phyloP scores from a whole-genome alignment of 30 jellyfish, hydroid and myxozoan species.

The Hydractinia symbiolongicarpus region DNA sequence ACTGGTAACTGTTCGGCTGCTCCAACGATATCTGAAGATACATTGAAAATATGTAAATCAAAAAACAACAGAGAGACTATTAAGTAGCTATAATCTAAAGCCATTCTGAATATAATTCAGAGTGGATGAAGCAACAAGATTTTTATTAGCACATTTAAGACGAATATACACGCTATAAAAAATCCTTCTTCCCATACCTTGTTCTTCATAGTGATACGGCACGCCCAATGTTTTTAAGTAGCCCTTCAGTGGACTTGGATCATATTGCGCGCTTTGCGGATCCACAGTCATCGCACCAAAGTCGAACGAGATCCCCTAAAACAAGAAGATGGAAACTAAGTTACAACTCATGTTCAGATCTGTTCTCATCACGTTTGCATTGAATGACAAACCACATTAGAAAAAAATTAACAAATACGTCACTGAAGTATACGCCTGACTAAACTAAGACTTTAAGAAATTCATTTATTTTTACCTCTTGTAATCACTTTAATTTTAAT shows the following conservation, averaged over 20 bases:
- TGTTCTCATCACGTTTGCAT: neutral
- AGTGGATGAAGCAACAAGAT: too few species aligned
- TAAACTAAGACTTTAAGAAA: too few species aligned
- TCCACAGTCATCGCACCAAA: conserved; percentile 93
- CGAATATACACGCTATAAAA: too few species aligned
- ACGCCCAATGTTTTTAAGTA: conserved; percentile 50
- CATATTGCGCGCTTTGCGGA: conserved; percentile 79
- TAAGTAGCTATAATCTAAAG: too few species aligned
- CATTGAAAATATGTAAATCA: neutral
- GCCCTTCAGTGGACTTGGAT: conserved; percentile 82
- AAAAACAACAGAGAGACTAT: too few species aligned
- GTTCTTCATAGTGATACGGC: conserved; percentile 74
- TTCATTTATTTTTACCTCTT: too few species aligned
- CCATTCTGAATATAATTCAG: too few species aligned
- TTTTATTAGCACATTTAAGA: too few species aligned
- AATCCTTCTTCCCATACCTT: conserved; percentile 29
- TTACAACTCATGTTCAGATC: neutral
- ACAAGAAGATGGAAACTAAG: neutral
- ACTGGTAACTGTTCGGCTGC: conserved; percentile 70
- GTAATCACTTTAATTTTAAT: too few species aligned
- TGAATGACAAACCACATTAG: neutral
- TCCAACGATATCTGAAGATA: conserved; percentile 48
- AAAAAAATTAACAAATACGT: neutral
- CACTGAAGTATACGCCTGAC: too few species aligned
- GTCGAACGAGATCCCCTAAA: conserved; percentile 48